Base-by-base conservation (phyloP, 92 coral and sea anemone genomes). In the Phymanthus crucifer region DNA sequence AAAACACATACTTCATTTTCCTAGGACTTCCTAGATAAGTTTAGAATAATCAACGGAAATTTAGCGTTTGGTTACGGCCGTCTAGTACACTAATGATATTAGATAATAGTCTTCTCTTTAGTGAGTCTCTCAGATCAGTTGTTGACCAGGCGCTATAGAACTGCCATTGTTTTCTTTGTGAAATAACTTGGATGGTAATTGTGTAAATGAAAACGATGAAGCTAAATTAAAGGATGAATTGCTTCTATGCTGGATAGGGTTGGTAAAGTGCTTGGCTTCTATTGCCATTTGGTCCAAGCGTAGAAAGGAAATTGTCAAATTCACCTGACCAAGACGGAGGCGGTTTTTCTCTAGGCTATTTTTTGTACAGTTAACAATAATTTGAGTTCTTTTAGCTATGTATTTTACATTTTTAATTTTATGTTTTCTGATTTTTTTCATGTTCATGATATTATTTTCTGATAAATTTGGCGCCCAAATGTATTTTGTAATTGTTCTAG, bases 1-100 rank as follows among this genome's bases (percentile, higher is more conserved):
- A 77, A 35, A 77, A 75, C 40, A 47, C 56, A 31, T 31, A 75
- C 61, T 75, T 74, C 17, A 54, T 54, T 54, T 54, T 54, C 78
- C 8, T 56, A 43, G 32, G 33, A 56, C 78, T 74, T 71, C 75
- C 68, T 40, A 71, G 75, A 71, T 18, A 19, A 71, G 75, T 37
- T 71, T 71, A 71, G 75, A 40, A 71, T 18, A 18, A 26, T 38
- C 21, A 71, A 71, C 75, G 75, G 75, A 71, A 71, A 45, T 26
- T 18, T 36, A 57, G 75, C 32, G 40, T 71, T 24, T 31, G 54
- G 19, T 71, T 71, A 71, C 75, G 34, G 13, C 33, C 34, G 29
- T 12, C 54, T 21, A 71, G 50, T 36, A 71, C 48, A 71, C 52
- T 71, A 45, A 40, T 71, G 48, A 71, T 57, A 71, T 71, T 40